Conservation (phyloP, 2,888 invertebrate species). For the Idaea straminata region DNA sequence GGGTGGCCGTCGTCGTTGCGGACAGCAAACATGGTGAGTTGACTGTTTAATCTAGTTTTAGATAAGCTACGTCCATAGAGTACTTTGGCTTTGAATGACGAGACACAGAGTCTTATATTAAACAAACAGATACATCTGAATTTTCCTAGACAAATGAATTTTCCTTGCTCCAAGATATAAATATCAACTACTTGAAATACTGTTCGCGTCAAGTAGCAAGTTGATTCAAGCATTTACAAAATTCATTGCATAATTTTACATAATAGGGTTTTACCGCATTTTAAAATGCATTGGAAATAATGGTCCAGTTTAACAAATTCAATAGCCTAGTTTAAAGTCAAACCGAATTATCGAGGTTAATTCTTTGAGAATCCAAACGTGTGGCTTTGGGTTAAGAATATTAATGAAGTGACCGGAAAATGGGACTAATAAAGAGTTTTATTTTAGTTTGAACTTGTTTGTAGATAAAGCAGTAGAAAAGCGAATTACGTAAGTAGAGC, state of each 20-base stretch:
- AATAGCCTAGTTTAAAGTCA: not conserved
- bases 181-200: no score
- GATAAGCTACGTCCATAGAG: not conserved
- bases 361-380: conserved; percentile 1
- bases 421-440: not conserved
- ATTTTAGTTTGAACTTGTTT: not conserved
- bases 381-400: not conserved
- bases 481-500: not conserved
- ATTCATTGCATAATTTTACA: not conserved
- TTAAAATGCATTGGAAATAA: not conserved
- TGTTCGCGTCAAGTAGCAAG: no score
- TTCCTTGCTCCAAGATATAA: no score
- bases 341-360: not conserved
- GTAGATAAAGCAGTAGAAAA: no score
- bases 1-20: conserved; percentile 70
- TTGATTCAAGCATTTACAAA: not conserved
- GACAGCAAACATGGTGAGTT: conserved; percentile 70
- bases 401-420: not conserved
- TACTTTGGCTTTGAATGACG: no score
- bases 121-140: no score
- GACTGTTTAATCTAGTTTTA: not conserved
- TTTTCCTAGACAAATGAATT: no score
- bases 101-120: no score
- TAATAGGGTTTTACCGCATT: not conserved
- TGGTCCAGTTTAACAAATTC: not conserved